Base-by-base conservation (phyloP, 1,140 invertebrate species). In the Tetragnatha versicolor region DNA sequence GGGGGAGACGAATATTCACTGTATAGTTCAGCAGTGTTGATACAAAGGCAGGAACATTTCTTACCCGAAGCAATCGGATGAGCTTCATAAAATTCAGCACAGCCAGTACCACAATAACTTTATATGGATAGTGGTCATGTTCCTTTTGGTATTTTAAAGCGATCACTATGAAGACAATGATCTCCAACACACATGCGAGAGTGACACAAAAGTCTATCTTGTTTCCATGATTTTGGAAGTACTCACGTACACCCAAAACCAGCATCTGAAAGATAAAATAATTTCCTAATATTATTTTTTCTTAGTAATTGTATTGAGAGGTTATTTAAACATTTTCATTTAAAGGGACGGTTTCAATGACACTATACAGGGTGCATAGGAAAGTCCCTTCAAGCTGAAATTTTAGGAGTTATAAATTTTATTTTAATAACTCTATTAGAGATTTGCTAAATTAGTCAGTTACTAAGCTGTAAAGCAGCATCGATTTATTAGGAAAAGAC, bases 171-270 rank as follows among this genome's bases (percentile, higher is more conserved):
- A 14, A 29, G 17, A 69, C 29, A 5, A 69, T 22, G 5, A 17
- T 12, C 14, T 69, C 47, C 0, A 14, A 9, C 5, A 53, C n/a
- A 3, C n/a, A n/a, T 5, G 35, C 39, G 20, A 37, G 10, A 0
- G 66, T 69, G 14, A 69, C 49, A 7, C 51, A 53, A 22, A 69
- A 53, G 22, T 69, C 66, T 14, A 69, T 35, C 53, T 53, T 69
- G 49, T 69, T 69, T 22, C 66, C 47, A 37, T 51, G 66, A 27
- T 20, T 22, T 25, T 35, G 27, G 14, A 69, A 53, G 49, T 53
- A 69, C 7, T 37, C 17, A 0, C 65, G 29, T 25, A 27, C 31
- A n/a, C 65, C 65, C 10, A 68, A 20, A 14, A 17, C 45, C 4
- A 31, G 5, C 1, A 68, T 7, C 65, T 68, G 25, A 29, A 22